Base-by-base conservation (phyloP, 2,888 invertebrate species). In the Mythimna lalbum region DNA sequence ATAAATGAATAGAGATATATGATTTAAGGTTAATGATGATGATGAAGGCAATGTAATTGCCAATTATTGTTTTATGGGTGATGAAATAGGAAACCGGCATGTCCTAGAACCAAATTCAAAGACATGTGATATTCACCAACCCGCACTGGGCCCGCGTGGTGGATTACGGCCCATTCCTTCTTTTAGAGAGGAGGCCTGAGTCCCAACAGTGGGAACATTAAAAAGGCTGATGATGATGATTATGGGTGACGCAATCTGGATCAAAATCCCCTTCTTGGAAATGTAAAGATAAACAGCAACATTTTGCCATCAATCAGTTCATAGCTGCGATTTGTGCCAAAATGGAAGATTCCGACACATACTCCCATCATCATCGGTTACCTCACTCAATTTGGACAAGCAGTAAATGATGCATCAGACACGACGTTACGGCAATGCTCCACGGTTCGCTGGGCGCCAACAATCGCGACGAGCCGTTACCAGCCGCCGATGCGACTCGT, bases 391-490 rank as follows among this genome's bases (percentile, higher is more conserved):
- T 80, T 79, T 67, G 73, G 85, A 80, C 69, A 68, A 69, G 77
- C 50, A 33, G 23, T 63, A 71, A 73, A 80, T 80, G 78, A 69
- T 68, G 71, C 73, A 70, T 52, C 69, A 78, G 60, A 56, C 49
- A 59, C 78, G 70, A 52, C 55, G 66, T 85, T 88, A 87, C 88
- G 83, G 86, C 85, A 84, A 88, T 82, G 57, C 66, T 71, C 77
- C 87, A 88, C 90, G 90, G 85, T 89, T 83, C 75, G 87, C 68
- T 87, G 89, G 75, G 65, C 82, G 57, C 81, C 72, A 69, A 89
- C 90, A 89, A 88, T 88, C 84, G 78, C 72, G 60, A 57, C 72
- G 61, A 73, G 73, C 90, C 90, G 90, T 90, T 90, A 90, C 66
- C 75, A 81, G 66, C 74, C 73, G 74, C 68, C 81, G 80, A 76